Conservation (phyloP, 2,113 vertebrate genomes). For the Ptychochromis oligacanthus region DNA sequence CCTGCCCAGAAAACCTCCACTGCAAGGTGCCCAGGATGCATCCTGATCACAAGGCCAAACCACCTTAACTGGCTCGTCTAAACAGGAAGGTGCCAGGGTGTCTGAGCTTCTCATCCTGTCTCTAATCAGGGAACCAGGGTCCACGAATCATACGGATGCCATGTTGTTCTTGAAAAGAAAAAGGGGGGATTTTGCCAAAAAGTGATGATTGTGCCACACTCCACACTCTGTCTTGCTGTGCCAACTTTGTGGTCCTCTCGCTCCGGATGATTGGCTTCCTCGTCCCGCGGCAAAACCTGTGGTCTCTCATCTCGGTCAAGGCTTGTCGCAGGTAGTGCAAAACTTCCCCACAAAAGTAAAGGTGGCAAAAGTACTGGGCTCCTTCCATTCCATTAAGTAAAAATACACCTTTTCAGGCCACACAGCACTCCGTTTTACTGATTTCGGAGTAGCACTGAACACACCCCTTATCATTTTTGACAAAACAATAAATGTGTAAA, state of each 20-base stretch:
- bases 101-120: neutral
- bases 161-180: neutral
- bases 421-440: neutral
- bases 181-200: neutral
- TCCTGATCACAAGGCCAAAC: neutral
- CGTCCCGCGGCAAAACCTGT: neutral
- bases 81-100: neutral
- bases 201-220: neutral
- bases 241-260: neutral
- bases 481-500: neutral
- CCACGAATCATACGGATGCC: neutral
- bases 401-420: neutral
- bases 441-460: neutral
- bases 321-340: neutral
- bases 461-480: neutral
- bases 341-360: no score
- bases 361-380: neutral
- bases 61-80: neutral
- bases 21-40: neutral
- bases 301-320: neutral
- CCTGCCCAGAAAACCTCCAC: neutral
- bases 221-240: neutral
- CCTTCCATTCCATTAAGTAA: neutral
- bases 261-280: slow-evolving; percentile 2
- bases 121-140: neutral